These are phyloP conservation scores for Augiades crinisus DNA, from an alignment of 2,888 invertebrate genomes.

Conservation along the genomic window DNA sequence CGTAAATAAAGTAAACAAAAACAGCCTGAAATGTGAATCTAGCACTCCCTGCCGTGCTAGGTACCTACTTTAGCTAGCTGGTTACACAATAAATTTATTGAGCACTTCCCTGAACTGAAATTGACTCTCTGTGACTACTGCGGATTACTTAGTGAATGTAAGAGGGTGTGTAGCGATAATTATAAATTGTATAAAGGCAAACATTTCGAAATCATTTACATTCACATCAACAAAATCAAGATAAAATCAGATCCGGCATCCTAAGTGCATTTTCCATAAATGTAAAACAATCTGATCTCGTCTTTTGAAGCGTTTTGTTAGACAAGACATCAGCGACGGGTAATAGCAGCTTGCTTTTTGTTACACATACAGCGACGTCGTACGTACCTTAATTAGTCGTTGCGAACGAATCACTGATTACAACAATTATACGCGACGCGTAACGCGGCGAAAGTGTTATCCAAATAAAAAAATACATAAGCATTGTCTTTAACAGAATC, in stretches of 20 bases:
- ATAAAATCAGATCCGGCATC: background rate
- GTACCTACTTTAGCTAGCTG: too few species aligned
- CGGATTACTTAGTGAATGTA: too few species aligned
- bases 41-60: too few species aligned
- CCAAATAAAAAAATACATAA: constrained; percentile 61
- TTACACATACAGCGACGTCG: constrained; percentile 29
- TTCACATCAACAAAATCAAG: too few species aligned
- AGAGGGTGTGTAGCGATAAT: too few species aligned
- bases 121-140: too few species aligned
- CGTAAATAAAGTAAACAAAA: too few species aligned
- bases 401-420: constrained; percentile 43
- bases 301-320: constrained; percentile 5
- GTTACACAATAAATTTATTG: too few species aligned
- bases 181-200: too few species aligned
- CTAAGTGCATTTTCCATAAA: background rate
- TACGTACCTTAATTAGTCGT: constrained; percentile 38
- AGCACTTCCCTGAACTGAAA: too few species aligned
- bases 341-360: constrained; percentile 4
- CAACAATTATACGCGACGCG: constrained; percentile 55
- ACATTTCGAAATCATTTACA: too few species aligned
- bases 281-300: background rate
- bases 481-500: constrained; percentile 63
- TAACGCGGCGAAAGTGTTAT: constrained; percentile 71
- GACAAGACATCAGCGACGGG: constrained; percentile 1
- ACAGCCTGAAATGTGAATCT: too few species aligned